Base-by-base conservation (phyloP, 2,888 invertebrate species). In the Eupeodes luniger region DNA sequence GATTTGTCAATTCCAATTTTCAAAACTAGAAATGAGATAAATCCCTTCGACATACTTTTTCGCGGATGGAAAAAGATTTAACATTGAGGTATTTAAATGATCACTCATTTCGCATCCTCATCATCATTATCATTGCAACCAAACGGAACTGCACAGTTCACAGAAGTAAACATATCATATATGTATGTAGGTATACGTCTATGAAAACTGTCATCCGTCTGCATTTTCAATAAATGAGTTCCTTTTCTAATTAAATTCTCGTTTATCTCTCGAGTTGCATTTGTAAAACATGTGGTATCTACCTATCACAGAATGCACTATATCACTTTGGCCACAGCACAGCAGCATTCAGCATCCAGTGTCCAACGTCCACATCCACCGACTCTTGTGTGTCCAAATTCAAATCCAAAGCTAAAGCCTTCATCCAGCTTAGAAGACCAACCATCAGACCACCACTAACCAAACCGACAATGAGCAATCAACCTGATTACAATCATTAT, bases 401-500 rank as follows among this genome's bases (percentile, higher is more conserved):
- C 40, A 9, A 40, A 40, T 40, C 40, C 40, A 40, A 40, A 40
- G 40, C 61, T 55, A 80, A 59, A 27, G 70, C 16, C 75, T 7
- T 49, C 75, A 12, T 49, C 57, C 61, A 70, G 51, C 59, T 66
- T 49, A 49, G 66, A 66, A 49, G 9, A 66, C 47, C 49, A 49
- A 59, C 11, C 9, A 59, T 11, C 9, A 27, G 27, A 27, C 10
- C 57, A 11, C 11, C 36, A 40, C 16, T 64, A 40, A 81, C 83
- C 14, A 66, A 49, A 83, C 16, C 67, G 75, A 51, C 64, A 72
- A 78, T 49, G 62, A 86, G 79, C 64, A 86, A 83, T 86, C 87
- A 87, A 80, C 84, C 83, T 80, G 87, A 87, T 80, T 87, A 72
- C 87, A 84, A 87, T 82, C 82, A 79, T 34, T 62, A 78, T 59